Base-by-base conservation (phyloP, 2,797 vertebrate genomes). In the Microcaecilia unicolor region DNA sequence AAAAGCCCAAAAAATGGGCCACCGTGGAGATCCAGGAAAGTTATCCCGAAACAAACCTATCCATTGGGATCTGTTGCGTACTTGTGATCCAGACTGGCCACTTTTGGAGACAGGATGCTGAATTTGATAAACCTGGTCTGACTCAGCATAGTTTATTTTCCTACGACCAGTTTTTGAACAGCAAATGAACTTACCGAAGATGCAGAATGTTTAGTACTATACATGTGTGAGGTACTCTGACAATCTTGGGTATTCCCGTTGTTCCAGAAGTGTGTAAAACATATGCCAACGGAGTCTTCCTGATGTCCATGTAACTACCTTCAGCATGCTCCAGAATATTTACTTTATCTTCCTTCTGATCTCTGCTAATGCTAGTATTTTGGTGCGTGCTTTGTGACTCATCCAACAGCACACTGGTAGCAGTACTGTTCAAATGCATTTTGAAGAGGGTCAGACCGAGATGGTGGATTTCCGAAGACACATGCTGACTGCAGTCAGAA, bases 231-330 rank as follows among this genome's bases (percentile, higher is more conserved):
- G 91, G 95, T 8, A 99, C 94, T 69, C 78, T 78, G 30, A 98
- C 94, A 37, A 83, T 81, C 76, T 90, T 99, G 6, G 95, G 94
- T 4, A 44, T 41, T 4, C 95, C 93, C 1, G 93, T 98, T 7
- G 93, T 97, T 67, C 95, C 96, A 21, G 96, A 99, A 9, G 95
- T 98, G 59, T 92, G 92, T 4, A 99, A 74, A 53, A 93, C 49
- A 21, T 99, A 98, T 0, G 93, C 96, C 56, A 92, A 35, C 29
- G 72, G 72, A n/a, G n/a, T 14, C 20, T 23, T 41, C 43, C 7
- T 38, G n/a, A n/a, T n/a, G n/a, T n/a, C n/a, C n/a, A n/a, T n/a
- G n/a, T n/a, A n/a, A n/a, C n/a, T 28, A 9, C 28, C 16, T 29
- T 35, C 2, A 0, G 7, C 28, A 37, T 49, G 30, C 21, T 32